Evolutionary conservation across 2,113 vertebrate species (phyloP).

Genomic region (Rutilus rutilus): DNA sequence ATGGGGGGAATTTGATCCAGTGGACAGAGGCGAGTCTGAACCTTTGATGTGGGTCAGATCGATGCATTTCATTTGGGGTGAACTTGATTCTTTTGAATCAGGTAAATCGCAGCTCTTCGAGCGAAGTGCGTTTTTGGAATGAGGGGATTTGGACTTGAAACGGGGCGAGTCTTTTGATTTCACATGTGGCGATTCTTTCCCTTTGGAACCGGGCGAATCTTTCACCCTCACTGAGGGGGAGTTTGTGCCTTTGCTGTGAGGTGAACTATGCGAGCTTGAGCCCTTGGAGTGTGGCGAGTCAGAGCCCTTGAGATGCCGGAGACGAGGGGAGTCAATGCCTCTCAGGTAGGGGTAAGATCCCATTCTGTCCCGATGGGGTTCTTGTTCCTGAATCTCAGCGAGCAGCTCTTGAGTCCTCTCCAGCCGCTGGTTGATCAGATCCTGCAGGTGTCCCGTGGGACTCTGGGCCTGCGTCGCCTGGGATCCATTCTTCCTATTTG

Average conservation of each 20-base stretch:
- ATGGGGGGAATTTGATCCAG: conserved; percentile 47
- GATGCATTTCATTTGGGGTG: conserved; percentile 46
- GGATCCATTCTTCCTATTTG: conserved; percentile 51
- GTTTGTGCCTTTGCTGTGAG: conserved; percentile 51
- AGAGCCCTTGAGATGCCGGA: conserved; percentile 45
- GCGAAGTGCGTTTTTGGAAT: conserved; percentile 44
- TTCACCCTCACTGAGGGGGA: conserved; percentile 60
- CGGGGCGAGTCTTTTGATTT: conserved; percentile 67
- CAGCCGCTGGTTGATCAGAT: conserved; percentile 91
- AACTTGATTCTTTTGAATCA: conserved; percentile 39
- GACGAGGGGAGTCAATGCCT: conserved; percentile 45
- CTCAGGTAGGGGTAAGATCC: conserved; percentile 44
- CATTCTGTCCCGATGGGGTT: conserved; percentile 22
- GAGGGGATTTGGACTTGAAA: conserved; percentile 43
- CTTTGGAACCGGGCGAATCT: conserved; percentile 70
- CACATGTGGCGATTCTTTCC: conserved; percentile 70
- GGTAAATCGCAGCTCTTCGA: conserved; percentile 53
- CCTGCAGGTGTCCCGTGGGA: conserved; percentile 84
- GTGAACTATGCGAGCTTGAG: conserved; percentile 68
- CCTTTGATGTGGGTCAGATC: conserved; percentile 54
- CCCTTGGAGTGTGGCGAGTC: conserved; percentile 63
- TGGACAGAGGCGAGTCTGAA: conserved; percentile 48
- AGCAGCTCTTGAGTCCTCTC: conserved; percentile 95
- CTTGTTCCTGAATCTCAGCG: conserved; percentile 85
- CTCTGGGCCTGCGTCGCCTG: conserved; percentile 67